phyloP scores from a whole-genome alignment of 1,140 invertebrate genomes.

The Dreissena polymorpha region DNA sequence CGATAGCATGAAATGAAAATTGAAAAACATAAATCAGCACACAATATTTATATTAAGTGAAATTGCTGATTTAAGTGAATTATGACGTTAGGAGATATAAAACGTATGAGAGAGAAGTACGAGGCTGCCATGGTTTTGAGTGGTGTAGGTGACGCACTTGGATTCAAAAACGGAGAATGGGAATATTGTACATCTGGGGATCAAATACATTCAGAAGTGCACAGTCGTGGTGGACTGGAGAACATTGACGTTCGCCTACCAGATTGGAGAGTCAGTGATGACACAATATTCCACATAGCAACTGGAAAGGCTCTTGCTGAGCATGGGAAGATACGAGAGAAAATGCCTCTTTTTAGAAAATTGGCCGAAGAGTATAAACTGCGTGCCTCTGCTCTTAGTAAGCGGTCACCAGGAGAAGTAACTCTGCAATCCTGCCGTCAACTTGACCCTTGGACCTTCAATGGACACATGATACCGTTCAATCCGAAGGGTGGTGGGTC shows the following conservation, averaged over 20 bases:
- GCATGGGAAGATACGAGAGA: constrained; percentile 16
- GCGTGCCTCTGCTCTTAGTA: constrained; percentile 71
- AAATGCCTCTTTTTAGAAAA: constrained; percentile 56
- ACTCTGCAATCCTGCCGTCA: neutral
- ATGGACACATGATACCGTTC: constrained; percentile 26
- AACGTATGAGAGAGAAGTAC: constrained; percentile 47
- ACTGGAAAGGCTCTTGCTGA: constrained; percentile 62
- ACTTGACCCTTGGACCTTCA: neutral
- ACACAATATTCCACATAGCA: constrained; percentile 66
- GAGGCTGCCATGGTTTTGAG: constrained; percentile 71
- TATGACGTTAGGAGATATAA: no score
- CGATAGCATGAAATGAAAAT: no score
- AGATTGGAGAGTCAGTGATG: constrained; percentile 65
- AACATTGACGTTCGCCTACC: constrained; percentile 55
- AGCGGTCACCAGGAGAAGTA: constrained; percentile 60
- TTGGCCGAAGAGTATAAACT: constrained; percentile 67
- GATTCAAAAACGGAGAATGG: constrained; percentile 72
- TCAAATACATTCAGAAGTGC: constrained; percentile 67
- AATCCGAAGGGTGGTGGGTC: constrained; percentile 72
- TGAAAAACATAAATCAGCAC: no score
- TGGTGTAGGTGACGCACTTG: constrained; percentile 74
- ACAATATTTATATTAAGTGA: no score
- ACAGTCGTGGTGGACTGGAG: constrained; percentile 65
- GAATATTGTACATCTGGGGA: constrained; percentile 68
- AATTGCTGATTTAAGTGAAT: no score